Evolutionary conservation across 2,888 invertebrate genomes (phyloP), one percentile per base, ranked within the genome.

Genomic region (Altica lythri): DNA sequence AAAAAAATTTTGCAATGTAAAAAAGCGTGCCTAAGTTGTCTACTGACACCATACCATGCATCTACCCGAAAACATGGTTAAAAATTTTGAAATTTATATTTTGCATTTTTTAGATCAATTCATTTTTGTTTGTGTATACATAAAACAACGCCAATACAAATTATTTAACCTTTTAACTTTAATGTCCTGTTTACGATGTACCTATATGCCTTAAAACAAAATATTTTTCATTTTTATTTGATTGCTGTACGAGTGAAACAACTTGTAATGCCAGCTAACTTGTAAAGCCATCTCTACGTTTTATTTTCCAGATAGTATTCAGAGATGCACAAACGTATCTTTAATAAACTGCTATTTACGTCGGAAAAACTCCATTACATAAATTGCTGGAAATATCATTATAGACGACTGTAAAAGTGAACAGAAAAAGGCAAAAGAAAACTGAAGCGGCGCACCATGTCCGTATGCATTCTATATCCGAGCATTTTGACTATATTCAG

Each of bases 331-430:
- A 46, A 16, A 14, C 47, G 12, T 47, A 47, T 47, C 47, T 47
- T 27, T 14, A 47, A 37, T 37, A 47, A 37, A 47, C 25, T 47
- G 47, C 47, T 27, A 35, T 37, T 35, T 35, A 47, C 27, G 37
- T 47, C 37, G 37, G 10, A 47, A 47, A 37, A 47, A 34, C 34
- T 46, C 45, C 45, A 46, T 46, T 46, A 46, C 34, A 46, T 46
- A 46, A 46, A 46, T 46, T 19, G 44, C 38, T 17, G 19, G 34
- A 35, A 46, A 46, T 46, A 46, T 46, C 45, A 42, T 19, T 16
- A 38, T 38, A 44, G 29, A 25, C 14, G 10, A 44, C 30, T 16
- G 44, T 12, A 30, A 30, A 44, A 27, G 17, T 12, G 44, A 4
- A 13, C 30, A 6, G 17, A 17, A 30, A 29, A 9, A 18, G 17